Base-by-base conservation (phyloP, 2,113 vertebrate species). In the Anarrhichthys ocellatus region DNA sequence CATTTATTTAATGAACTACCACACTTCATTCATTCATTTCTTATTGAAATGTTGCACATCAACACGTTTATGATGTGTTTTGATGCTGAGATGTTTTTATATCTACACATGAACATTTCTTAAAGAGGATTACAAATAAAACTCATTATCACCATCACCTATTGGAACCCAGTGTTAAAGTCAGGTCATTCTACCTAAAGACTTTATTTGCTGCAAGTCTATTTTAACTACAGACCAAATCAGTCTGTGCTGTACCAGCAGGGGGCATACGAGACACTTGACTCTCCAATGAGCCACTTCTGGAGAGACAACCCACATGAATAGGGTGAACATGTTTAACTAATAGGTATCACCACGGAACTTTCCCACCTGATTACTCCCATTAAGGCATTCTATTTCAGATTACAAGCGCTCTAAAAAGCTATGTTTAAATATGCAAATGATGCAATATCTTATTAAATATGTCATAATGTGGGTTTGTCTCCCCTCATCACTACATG, bases 251-350 rank as follows among this genome's bases (percentile, higher is more conserved):
- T 40, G 0, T 1, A 65, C 85, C 87, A 89, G 84, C 84, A 90
- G 87, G 83, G 79, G 89, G 79, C 89, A 78, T 17, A 76, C 10
- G 15, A 56, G 40, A 61, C 78, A 58, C 34, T 32, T 24, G 44
- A 71, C 32, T 29, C 71, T 58, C 52, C 61, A 18, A n/a, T 59
- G 52, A 76, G 48, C 44, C 66, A 44, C 62, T 83, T 22, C 14
- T 29, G 44, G 15, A 48, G 44, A 17, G 44, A 48, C 44, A 46
- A 13, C 44, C 9, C 44, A 46, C 44, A 18, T 14, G 5, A 18
- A n/a, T n/a, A 24, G 52, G 18, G 52, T 56, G 52, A 24, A 9
- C 24, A 56, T n/a, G 22, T 56, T 56, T 56, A n/a, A n/a, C 50
- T 52, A 22, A 56, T 13, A 6, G 54, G 24, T 27, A 58, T 58